Evolutionary conservation across 2,888 invertebrate genomes (phyloP).

Genomic region (Gisinianus flammeolus): DNA sequence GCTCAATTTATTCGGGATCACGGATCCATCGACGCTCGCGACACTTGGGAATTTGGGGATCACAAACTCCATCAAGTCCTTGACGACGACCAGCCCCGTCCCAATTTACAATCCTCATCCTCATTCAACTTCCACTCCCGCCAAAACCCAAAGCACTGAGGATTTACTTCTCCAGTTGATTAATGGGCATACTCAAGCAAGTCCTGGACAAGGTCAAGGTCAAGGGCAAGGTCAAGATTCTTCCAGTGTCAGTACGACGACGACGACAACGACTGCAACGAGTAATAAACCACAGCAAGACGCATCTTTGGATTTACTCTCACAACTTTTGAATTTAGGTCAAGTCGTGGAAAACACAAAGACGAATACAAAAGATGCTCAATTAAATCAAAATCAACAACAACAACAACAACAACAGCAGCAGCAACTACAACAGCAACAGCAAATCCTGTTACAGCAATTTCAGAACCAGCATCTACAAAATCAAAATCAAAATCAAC

Average conservation of each 20-base stretch:
- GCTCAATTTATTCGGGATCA: slow-evolving; percentile 38
- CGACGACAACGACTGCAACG: slow-evolving; percentile 1
- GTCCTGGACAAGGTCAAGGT: neutral
- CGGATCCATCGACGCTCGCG: slow-evolving; percentile 30
- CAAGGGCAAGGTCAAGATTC: neutral
- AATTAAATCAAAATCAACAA: neutral
- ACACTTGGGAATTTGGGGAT: neutral
- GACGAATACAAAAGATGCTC: slow-evolving; percentile 62
- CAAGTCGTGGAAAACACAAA: slow-evolving; percentile 38
- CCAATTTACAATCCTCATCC: slow-evolving; percentile 31
- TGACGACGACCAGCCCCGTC: neutral
- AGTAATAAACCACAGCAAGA: neutral
- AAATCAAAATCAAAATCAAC: neutral
- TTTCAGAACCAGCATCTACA: slow-evolving; percentile 68
- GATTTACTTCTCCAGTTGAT: neutral
- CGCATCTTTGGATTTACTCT: slow-evolving; percentile 48
- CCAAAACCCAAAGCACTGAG: neutral
- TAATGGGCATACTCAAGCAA: neutral
- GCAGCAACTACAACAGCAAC: slow-evolving; percentile 4
- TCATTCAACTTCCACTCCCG: slow-evolving; percentile 12
- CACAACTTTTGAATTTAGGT: slow-evolving; percentile 49
- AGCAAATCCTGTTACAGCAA: slow-evolving; percentile 59
- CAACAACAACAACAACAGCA: neutral
- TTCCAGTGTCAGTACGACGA: neutral
- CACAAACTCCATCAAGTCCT: neutral